Evolutionary conservation across 2,888 invertebrate genomes (phyloP), one percentile per base, ranked within the genome.

Genomic region (Entomobrya proxima): DNA sequence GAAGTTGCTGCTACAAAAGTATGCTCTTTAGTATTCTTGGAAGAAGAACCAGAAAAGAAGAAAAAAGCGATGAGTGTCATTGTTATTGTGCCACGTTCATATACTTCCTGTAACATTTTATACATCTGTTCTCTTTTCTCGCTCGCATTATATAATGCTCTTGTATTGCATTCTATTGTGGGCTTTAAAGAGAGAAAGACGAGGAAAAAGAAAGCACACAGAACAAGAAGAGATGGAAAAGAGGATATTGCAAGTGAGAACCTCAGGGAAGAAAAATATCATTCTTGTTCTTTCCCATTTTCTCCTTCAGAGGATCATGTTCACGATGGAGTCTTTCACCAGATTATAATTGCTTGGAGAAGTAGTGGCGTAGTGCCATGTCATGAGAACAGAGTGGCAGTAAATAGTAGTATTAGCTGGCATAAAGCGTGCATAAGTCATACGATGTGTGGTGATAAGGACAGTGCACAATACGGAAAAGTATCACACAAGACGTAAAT

Each of bases 11-110:
- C 52, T 24, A 55, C n/a, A n/a, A 37, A 24, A 55, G 74, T 75
- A 40, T 13, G 35, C 55, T 52, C 47, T 37, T 55, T 30, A 55
- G 55, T 35, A 30, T 47, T 74, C 50, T 74, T 72, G 24, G 47
- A 44, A 4, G 32, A 40, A 27, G 21, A 32, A 52, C 6, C 50
- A 74, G 72, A 40, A 37, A 74, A 50, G 52, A 74, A 32, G 55
- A 72, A 0, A 32, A 30, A 7, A 44, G 37, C 50, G 30, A 72
- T 47, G 50, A 75, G 75, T 55, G 75, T 55, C 55, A 7, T 55
- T 75, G 74, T 52, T 75, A 75, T 75, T 32, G 47, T 47, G 47
- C 74, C 50, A 50, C 74, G n/a, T 69, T 21, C 13, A 18, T 55
- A 52, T n/a, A 52, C 47, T 47, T 72, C 47, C 72, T 47, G 30